phyloP scores from a whole-genome alignment of 2,113 vertebrate genomes.

The Tetrao urogallus region DNA sequence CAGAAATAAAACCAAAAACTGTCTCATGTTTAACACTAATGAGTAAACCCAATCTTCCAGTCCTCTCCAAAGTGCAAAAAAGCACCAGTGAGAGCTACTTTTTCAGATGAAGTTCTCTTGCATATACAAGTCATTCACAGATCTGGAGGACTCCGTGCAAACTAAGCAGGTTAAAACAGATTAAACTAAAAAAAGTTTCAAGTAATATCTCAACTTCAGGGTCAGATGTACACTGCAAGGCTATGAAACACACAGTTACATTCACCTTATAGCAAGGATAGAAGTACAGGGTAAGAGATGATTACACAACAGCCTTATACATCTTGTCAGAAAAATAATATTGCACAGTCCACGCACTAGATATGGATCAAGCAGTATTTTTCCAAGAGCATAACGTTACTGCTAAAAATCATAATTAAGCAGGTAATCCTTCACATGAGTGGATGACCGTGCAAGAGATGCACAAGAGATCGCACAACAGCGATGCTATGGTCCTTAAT shows the following conservation, averaged over 20 bases:
- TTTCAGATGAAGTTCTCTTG: background rate
- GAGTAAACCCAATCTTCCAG: background rate
- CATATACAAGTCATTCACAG: background rate
- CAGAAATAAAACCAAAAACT: background rate
- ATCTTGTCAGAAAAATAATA: background rate
- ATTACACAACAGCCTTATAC: background rate
- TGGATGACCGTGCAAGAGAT: background rate
- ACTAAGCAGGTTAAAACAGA: background rate
- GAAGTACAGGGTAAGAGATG: background rate
- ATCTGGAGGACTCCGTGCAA: background rate
- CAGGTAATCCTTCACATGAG: background rate
- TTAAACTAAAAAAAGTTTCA: background rate
- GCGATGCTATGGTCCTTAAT: background rate
- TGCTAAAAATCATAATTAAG: background rate
- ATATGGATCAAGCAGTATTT: background rate
- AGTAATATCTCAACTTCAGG: background rate
- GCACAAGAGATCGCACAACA: background rate
- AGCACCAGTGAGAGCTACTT: background rate
- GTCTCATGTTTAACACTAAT: background rate
- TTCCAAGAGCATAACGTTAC: background rate
- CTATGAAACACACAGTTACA: background rate
- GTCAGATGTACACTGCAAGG: background rate
- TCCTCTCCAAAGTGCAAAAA: background rate
- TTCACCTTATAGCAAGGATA: background rate
- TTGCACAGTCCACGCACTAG: background rate